phyloP scores from a whole-genome alignment of 2,113 vertebrate genomes.

The Microcebus ravelobensis region DNA sequence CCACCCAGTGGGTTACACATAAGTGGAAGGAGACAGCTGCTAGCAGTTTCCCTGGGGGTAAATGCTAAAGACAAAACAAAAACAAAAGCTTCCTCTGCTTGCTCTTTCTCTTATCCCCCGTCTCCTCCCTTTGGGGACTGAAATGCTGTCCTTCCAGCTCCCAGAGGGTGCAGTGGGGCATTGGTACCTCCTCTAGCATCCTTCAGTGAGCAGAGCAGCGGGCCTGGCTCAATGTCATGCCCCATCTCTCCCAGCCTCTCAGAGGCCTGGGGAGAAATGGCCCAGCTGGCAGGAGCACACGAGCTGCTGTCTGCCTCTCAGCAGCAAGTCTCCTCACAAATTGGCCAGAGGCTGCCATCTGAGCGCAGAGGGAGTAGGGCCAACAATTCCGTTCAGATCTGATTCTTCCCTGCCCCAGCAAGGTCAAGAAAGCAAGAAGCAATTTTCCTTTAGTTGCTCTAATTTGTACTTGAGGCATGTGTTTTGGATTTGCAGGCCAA shows the following conservation, averaged over 20 bases:
- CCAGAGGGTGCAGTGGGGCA: background rate
- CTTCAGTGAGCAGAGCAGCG: background rate
- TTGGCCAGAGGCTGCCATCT: slow-evolving; percentile 20
- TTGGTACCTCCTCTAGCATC: fast-evolving
- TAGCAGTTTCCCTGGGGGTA: background rate
- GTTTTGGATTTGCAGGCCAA: background rate
- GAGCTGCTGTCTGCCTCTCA: background rate
- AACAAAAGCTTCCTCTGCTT: background rate
- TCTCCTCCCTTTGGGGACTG: background rate
- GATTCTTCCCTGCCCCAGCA: background rate
- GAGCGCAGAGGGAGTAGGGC: background rate
- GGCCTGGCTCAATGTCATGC: background rate
- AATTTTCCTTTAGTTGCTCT: background rate
- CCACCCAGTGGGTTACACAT: background rate
- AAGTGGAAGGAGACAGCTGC: background rate
- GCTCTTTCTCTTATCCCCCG: background rate
- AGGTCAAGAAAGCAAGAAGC: background rate
- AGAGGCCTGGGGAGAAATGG: background rate
- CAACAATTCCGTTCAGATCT: background rate
- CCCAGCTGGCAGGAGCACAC: background rate
- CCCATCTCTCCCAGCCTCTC: background rate
- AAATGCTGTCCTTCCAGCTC: background rate
- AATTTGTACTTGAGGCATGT: background rate
- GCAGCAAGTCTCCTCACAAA: background rate
- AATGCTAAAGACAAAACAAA: background rate